Percentiles rank a stretch among this genome's conserved stretches.
Evolutionary conservation across 2,888 invertebrate species (phyloP).

Genomic region (Cylloceria caligata): DNA sequence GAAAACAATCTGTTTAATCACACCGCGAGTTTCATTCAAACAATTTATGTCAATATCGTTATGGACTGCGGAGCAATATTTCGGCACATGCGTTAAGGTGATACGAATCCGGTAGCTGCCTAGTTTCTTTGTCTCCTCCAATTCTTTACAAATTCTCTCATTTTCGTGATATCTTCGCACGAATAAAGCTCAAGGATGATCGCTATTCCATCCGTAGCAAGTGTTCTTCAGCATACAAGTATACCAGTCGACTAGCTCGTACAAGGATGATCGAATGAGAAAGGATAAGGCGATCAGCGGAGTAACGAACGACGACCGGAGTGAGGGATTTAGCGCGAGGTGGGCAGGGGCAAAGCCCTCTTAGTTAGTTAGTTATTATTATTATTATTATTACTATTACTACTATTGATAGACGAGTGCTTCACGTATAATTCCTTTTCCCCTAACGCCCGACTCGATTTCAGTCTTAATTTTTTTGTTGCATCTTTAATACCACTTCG

Average conservation of each 20-base stretch:
- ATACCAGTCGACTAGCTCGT: neutral
- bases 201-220: neutral
- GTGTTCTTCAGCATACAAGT: neutral
- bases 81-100: too few relatives aligned
- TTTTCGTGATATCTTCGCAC: neutral
- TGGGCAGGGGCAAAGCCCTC: too few relatives aligned
- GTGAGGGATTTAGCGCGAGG: too few relatives aligned
- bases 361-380: too few relatives aligned
- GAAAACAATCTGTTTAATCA: too few relatives aligned
- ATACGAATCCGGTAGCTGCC: neutral
- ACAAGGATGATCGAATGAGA: too few relatives aligned
- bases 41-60: neutral
- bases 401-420: neutral
- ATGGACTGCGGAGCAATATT: neutral
- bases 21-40: too few relatives aligned
- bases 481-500: constrained; percentile 25
- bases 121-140: neutral
- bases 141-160: neutral
- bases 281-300: too few relatives aligned
- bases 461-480: constrained; percentile 14
- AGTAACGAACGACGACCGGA: too few relatives aligned
- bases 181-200: neutral
- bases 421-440: constrained; percentile 2
- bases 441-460: constrained; percentile 8
- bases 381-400: neutral